Evolutionary conservation across 1,140 invertebrate genomes (phyloP), one percentile per base, ranked within the genome.

Genomic region (Drosophila bifasciata): DNA sequence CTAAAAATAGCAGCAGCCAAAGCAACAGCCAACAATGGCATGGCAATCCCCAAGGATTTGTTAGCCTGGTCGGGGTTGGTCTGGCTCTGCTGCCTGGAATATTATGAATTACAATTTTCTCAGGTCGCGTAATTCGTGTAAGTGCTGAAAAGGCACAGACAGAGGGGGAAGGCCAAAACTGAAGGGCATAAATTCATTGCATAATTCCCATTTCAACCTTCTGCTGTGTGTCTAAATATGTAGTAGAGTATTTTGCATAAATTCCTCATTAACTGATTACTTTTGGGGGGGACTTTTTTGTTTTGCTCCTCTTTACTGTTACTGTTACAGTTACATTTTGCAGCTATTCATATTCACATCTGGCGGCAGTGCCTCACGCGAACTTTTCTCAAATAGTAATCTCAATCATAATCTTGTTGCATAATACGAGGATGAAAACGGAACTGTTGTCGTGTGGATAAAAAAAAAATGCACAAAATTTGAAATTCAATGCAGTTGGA

Each of bases 21-120:
- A 56, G 67, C 36, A 46, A 57, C 61, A 55, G 56, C 49, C 49
- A 46, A 52, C 50, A 36, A 48, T 53, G 48, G 39, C 66, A 11
- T 28, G 43, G n/a, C 45, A 51, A 46, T 62, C 55, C 70, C 59
- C 56, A 46, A 36, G 52, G 76, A 67, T 59, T 77, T 46, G 44
- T 57, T 76, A 25, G 21, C 11, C 32, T 16, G 45, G 52, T 36
- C 36, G 19, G 25, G 23, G 8, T 45, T 43, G 71, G 48, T 73
- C 32, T 36, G 32, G 3, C 11, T 11, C 32, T 36, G 32, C 1
- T 13, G 32, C 11, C 11, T 69, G 59, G 76, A 62, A 85, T 86
- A 86, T 81, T 85, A 86, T 85, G 81, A 85, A 85, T 86, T 81
- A 85, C 81, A 85, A 85, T 81, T 61, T 63, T 79, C 53, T 76